Percentiles rank a stretch among this genome's conserved stretches.
Evolutionary conservation across 2,113 vertebrate genomes (phyloP).

Genomic region (Centrocercus urophasianus): DNA sequence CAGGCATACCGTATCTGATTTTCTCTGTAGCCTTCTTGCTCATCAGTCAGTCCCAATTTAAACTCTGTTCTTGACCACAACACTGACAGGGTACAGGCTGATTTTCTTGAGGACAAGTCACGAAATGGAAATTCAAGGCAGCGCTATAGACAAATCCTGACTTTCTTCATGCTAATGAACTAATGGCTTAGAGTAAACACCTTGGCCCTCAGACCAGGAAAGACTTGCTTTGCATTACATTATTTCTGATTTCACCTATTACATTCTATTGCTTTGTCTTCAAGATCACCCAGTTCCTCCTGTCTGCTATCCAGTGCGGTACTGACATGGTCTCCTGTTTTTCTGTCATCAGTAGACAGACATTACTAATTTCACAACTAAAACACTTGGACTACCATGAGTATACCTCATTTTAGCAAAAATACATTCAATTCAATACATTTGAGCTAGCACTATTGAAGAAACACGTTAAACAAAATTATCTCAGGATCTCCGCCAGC

Average conservation of each 20-base stretch:
- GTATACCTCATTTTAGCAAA: neutral
- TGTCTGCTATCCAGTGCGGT: neutral
- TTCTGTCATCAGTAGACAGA: neutral
- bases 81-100: accelerated
- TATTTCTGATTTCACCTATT: neutral
- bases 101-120: neutral
- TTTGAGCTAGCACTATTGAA: neutral
- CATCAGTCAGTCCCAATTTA: neutral
- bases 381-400: neutral
- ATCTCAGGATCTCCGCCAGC: neutral
- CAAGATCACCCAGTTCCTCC: neutral
- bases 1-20: neutral
- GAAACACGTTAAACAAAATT: neutral
- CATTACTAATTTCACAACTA: neutral
- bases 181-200: neutral
- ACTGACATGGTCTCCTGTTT: neutral
- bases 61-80: neutral
- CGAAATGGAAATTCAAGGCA: neutral
- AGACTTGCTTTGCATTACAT: neutral
- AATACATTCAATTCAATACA: neutral
- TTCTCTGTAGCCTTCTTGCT: neutral
- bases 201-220: neutral
- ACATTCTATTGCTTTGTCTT: neutral
- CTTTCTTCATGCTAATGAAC: neutral
- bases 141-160: neutral